phyloP scores from a whole-genome alignment of 2,888 invertebrate species.

The Drosophila merina region DNA sequence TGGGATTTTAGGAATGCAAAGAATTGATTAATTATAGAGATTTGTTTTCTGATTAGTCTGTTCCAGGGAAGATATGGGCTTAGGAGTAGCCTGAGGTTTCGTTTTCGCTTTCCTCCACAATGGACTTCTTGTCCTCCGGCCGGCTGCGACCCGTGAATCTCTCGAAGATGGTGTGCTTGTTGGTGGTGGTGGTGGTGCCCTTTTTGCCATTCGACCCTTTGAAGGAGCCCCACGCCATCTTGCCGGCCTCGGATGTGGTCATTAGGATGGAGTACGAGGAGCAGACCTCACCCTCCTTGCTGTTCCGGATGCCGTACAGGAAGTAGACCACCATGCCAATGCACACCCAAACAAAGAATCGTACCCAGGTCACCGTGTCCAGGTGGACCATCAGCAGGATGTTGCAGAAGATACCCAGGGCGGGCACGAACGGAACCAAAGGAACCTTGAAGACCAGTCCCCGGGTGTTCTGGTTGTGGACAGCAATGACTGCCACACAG shows the following conservation, averaged over 20 bases:
- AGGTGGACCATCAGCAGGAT: conserved; percentile 93
- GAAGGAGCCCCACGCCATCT: conserved; percentile 86
- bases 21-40: conserved; percentile 5
- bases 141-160: conserved; percentile 81
- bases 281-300: conserved; percentile 88
- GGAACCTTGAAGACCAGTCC: conserved; percentile 92
- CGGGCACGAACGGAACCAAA: conserved; percentile 91
- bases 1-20: conserved; percentile 29
- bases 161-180: conserved; percentile 77
- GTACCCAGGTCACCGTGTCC: conserved; percentile 91
- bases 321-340: conserved; percentile 93
- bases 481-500: conserved; percentile 90
- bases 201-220: conserved; percentile 80
- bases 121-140: conserved; percentile 79
- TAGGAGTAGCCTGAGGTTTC: conserved; percentile 60
- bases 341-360: conserved; percentile 94
- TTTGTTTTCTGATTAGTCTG: neutral
- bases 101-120: conserved; percentile 75
- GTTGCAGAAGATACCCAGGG: conserved; percentile 91
- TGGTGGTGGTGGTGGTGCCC: conserved; percentile 28
- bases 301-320: conserved; percentile 93
- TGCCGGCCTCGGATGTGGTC: conserved; percentile 87
- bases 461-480: conserved; percentile 90
- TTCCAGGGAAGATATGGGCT: conserved; percentile 2
- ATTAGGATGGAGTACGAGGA: conserved; percentile 88